Evolutionary conservation across 1,140 invertebrate species (phyloP).

Genomic region (Periplaneta americana): DNA sequence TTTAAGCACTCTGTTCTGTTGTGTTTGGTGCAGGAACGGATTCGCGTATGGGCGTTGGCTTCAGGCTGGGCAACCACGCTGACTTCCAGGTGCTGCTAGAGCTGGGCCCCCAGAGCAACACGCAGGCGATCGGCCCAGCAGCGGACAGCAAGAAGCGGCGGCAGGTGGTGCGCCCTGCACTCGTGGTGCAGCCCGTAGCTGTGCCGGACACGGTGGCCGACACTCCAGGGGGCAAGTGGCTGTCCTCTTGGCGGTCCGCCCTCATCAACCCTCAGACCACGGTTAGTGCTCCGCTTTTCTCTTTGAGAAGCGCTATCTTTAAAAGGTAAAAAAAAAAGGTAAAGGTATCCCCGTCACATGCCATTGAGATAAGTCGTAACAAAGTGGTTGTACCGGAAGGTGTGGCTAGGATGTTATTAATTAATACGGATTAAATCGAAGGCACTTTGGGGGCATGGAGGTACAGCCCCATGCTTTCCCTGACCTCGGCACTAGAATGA

Average conservation of each 20-base stretch:
- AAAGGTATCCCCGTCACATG: no score
- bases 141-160: background rate
- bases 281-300: no score
- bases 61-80: slow-evolving; percentile 69
- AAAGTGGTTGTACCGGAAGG: no score
- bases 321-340: no score
- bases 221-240: background rate
- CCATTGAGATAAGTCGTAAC: no score
- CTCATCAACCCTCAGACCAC: background rate
- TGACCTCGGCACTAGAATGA: no score
- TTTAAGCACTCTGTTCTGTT: no score
- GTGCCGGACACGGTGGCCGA: no score
- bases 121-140: slow-evolving; percentile 47
- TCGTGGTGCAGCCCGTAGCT: background rate
- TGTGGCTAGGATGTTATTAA: no score
- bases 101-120: slow-evolving; percentile 66
- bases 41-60: slow-evolving; percentile 70
- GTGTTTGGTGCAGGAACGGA: slow-evolving; percentile 59
- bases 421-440: no score
- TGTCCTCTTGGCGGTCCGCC: background rate
- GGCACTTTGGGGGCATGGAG: no score
- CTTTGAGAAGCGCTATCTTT: background rate
- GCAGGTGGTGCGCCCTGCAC: background rate
- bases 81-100: slow-evolving; percentile 74
- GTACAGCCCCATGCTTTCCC: no score